phyloP scores from a whole-genome alignment of 2,888 invertebrate genomes.

The Cryptocheilus praepositus region DNA sequence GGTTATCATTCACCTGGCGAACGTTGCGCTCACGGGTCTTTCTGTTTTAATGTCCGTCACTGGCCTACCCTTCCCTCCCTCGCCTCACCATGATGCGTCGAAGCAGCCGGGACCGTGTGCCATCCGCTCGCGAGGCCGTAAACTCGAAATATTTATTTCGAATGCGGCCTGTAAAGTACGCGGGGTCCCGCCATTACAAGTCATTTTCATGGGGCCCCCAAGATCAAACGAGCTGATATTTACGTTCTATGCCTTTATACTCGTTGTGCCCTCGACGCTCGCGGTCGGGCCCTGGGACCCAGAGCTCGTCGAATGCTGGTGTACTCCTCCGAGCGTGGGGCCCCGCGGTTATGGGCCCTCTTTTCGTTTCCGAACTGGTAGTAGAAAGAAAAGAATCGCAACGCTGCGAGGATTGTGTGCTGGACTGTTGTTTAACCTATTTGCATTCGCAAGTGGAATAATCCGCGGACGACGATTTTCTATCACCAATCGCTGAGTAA shows the following conservation, averaged over 20 bases:
- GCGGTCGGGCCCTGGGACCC: neutral
- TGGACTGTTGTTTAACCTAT: too few relatives aligned
- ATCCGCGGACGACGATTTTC: too few relatives aligned
- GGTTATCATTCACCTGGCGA: too few relatives aligned
- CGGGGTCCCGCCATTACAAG: constrained; percentile 61
- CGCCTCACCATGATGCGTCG: constrained; percentile 21
- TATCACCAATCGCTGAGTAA: too few relatives aligned
- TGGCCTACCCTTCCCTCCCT: constrained; percentile 24
- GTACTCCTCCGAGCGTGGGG: constrained; percentile 1
- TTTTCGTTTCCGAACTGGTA: neutral
- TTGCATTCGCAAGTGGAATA: too few relatives aligned
- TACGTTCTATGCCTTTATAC: constrained; percentile 58
- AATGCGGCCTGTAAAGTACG: constrained; percentile 60
- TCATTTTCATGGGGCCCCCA: constrained; percentile 63
- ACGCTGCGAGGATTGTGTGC: too few relatives aligned
- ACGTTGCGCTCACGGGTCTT: constrained; percentile 35
- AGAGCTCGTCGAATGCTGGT: neutral
- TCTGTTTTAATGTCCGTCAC: constrained; percentile 58
- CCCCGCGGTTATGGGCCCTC: constrained; percentile 3
- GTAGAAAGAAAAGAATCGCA: too few relatives aligned
- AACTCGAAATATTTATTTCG: constrained; percentile 66
- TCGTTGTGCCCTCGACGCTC: constrained; percentile 29
- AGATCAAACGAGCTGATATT: constrained; percentile 65
- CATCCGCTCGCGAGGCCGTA: constrained; percentile 48
- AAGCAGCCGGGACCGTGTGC: constrained; percentile 20